Base-by-base conservation (phyloP, 1,140 invertebrate genomes). In the Goniozus legneri region DNA sequence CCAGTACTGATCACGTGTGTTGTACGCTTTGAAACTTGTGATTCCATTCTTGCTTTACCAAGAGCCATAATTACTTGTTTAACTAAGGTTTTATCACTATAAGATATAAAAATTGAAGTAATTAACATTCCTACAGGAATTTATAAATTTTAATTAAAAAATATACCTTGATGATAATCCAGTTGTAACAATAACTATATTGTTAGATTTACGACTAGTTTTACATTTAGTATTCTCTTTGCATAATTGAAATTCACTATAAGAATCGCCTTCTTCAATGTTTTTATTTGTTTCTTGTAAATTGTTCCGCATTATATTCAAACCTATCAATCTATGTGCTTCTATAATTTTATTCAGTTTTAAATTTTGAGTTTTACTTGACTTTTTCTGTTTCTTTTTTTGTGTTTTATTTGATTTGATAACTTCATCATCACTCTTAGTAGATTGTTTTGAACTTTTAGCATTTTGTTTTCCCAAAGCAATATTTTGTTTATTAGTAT, bases 1-100 rank as follows among this genome's bases (percentile, higher is more conserved):
- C 73, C 74, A 1, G 71, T 67, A 30, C 64, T 70, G 3, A 79
- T 56, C 6, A 79, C 63, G 43, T 78, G 76, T 12, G 72, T 78
- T 10, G 75, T 77, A 15, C 53, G 52, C 52, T 51, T 56, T 3
- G 73, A 63, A 2, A 76, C 67, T 10, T 54, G 64, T 35, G 50
- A 19, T 44, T 69, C 65, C 4, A 76, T 47, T 13, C 51, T 47
- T 18, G 69, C 70, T 13, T 34, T 47, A 6, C 65, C 70, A 33
- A 76, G 56, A 37, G 44, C 27, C 44, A 56, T 67, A 6, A 71
- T 50, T 1, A 68, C 53, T 13, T 36, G 61, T 44, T 63, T 73
- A 3, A 73, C 58, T 4, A 66, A 52, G 50, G 47, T 50, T 54
- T 68, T 72, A 34, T 75, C 69, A 3, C 73, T 75, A 27, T 4